phyloP scores from a whole-genome alignment of 64 coral and sea anemone genomes.

The Trachythela sp. region DNA sequence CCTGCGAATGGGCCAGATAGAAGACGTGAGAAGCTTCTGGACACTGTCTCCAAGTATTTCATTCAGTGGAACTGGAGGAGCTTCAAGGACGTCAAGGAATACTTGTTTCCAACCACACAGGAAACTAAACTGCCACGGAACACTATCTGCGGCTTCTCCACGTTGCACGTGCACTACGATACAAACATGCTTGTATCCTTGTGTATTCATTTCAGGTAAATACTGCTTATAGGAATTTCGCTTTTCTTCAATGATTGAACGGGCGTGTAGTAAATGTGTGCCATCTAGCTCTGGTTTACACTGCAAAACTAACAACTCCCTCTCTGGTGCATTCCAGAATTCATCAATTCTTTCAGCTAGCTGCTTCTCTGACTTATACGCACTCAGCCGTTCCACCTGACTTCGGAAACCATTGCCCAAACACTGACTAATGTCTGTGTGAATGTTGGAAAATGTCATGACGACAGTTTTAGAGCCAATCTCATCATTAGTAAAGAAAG shows the following conservation, averaged over 20 bases:
- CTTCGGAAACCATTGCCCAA: slow-evolving; percentile 40
- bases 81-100: slow-evolving; percentile 69
- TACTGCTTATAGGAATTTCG: slow-evolving; percentile 10
- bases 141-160: slow-evolving; percentile 14
- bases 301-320: slow-evolving; percentile 10
- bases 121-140: slow-evolving; percentile 74
- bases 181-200: slow-evolving; percentile 61
- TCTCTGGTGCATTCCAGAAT: background rate
- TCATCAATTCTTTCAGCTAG: slow-evolving; percentile 61
- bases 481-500: slow-evolving; percentile 30
- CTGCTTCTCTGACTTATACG: slow-evolving; percentile 76
- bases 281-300: slow-evolving; percentile 3
- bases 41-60: slow-evolving; percentile 43
- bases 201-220: background rate
- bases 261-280: background rate
- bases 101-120: slow-evolving; percentile 79
- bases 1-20: slow-evolving; percentile 47
- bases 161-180: slow-evolving; percentile 62
- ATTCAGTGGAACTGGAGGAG: slow-evolving; percentile 43
- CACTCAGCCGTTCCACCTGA: slow-evolving; percentile 61
- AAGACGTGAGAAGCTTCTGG: slow-evolving; percentile 41
- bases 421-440: slow-evolving; percentile 51
- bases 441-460: slow-evolving; percentile 74
- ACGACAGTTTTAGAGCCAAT: slow-evolving; percentile 38
- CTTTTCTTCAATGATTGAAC: slow-evolving; percentile 25